A percentile compares a stretch with the other conserved stretches of the same genome.
Conservation (phyloP, 2,113 vertebrate genomes). For the Crotalus helleri region DNA sequence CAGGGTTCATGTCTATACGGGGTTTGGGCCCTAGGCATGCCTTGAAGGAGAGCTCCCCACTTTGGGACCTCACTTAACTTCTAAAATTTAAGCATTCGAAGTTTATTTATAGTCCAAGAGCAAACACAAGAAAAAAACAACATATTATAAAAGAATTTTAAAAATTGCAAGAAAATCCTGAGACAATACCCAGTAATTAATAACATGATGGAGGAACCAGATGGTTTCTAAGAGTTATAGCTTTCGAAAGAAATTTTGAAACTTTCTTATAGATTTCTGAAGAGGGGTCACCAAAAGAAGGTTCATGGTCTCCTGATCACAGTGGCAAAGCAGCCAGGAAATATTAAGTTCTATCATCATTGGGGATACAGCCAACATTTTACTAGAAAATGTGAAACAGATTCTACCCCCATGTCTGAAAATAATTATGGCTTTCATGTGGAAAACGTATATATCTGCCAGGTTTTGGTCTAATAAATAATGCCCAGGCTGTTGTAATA, state of each 20-base stretch:
- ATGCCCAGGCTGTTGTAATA: not conserved
- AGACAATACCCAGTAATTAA: not conserved
- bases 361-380: not conserved
- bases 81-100: not conserved
- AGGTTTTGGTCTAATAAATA: not conserved
- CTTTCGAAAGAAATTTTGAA: not conserved
- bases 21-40: not conserved
- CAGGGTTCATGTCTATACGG: not conserved
- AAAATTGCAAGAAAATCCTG: not conserved
- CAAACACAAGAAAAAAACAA: not conserved
- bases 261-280: not conserved
- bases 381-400: not conserved
- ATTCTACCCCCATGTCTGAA: not conserved
- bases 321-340: not conserved
- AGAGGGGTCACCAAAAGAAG: not conserved
- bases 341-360: not conserved
- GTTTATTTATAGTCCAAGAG: not conserved
- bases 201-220: not conserved
- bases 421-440: not conserved
- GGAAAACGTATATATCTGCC: not conserved
- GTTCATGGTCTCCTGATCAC: not conserved
- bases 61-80: not conserved
- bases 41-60: not conserved
- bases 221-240: not conserved
- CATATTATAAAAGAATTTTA: not conserved